Percentiles rank a stretch among this genome's conserved stretches.
Conservation (phyloP, 1,140 invertebrate species). For the Drosophila prosaltans region DNA sequence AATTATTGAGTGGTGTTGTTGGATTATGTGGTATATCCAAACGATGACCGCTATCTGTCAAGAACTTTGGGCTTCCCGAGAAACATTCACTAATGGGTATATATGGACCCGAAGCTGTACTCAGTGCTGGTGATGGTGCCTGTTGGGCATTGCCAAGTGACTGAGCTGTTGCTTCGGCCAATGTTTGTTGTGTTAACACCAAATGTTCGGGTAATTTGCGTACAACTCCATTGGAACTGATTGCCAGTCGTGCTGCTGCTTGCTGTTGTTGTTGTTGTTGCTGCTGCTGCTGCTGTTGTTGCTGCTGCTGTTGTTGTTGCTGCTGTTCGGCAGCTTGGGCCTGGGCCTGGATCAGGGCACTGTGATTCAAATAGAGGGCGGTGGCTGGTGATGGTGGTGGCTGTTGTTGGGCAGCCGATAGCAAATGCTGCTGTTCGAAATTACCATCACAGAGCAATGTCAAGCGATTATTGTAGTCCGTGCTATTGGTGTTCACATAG, state of each 20-base stretch:
- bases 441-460: constrained; percentile 67
- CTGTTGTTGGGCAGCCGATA: constrained; percentile 66
- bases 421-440: constrained; percentile 67
- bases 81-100: constrained; percentile 95
- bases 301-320: background rate
- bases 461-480: constrained; percentile 74
- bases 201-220: constrained; percentile 81
- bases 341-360: constrained; percentile 66
- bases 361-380: constrained; percentile 73
- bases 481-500: constrained; percentile 65
- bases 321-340: constrained; percentile 36
- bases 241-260: constrained; percentile 49
- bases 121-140: constrained; percentile 85
- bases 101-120: constrained; percentile 88
- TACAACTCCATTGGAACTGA: constrained; percentile 71
- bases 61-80: constrained; percentile 87
- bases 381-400: constrained; percentile 71
- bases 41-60: constrained; percentile 38
- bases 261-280: constrained; percentile 30
- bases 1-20: constrained; percentile 75
- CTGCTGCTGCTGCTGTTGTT: constrained; percentile 31
- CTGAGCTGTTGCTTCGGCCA: constrained; percentile 51
- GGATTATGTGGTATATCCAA: constrained; percentile 57
- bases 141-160: constrained; percentile 50
- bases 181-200: constrained; percentile 62